Base-by-base conservation (phyloP, 2,113 vertebrate genomes). In the Pandion haliaetus region DNA sequence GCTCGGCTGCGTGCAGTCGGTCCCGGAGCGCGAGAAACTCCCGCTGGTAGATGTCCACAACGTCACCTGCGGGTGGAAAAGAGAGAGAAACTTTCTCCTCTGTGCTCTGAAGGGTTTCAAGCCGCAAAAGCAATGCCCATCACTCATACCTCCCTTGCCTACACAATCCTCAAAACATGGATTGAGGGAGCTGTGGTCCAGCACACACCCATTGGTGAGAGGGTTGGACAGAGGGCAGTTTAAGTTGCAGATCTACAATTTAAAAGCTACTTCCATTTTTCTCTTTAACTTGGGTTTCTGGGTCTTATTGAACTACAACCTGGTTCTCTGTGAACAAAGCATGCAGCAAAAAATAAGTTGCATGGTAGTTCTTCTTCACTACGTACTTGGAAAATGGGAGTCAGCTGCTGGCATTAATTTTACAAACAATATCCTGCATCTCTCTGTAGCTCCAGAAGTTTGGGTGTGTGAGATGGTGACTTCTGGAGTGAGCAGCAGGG, bases 1-100 rank as follows among this genome's bases (percentile, higher is more conserved):
- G 99, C 97, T 99, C 99, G 0, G 99, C 99, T 0, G 98, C 98
- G 71, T 99, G 99, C 70, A 99, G 98, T 10, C 99, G 98, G 96
- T 99, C 99, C 50, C 99, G 98, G 86, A 99, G 97, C 1, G 99
- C 99, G 78, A 99, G 97, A 88, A 99, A 99, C 98, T 99, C 99
- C 84, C 99, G 97, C 98, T 99, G 99, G 97, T 99, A 99, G 95
- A 99, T 98, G 76, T 99, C 99, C 96, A 99, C 99, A 90, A 99
- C 96, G 95, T 99, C 99, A 92, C 99, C 99, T 99, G 97, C 0
- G 38, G 77, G 66, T 25, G 44, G 70, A 45, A 32, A 34, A 76
- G 58, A 78, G 40, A 47, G 42, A 88, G 57, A 29, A 45, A 40
- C 19, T 71, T 44, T 32, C 20, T 76, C 25, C 52, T 55, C 71